Percentiles rank a stretch among this genome's conserved stretches.
phyloP scores from a whole-genome alignment of 2,113 vertebrate species.

The Hucho hucho region DNA sequence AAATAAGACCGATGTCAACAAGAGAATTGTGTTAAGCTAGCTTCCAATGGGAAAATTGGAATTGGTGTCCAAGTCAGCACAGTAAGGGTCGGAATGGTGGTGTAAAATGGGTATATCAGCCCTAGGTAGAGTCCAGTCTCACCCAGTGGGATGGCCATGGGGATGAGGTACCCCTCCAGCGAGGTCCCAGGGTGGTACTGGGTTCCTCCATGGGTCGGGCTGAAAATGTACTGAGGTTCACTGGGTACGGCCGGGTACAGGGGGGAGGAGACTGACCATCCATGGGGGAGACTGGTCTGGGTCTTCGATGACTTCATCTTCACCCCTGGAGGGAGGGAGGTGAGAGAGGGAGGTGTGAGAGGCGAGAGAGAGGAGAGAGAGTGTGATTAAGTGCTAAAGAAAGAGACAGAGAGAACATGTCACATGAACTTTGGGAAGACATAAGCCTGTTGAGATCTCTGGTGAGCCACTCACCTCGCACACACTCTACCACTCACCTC shows the following conservation, averaged over 20 bases:
- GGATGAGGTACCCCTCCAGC: constrained; percentile 74
- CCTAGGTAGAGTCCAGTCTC: constrained; percentile 35
- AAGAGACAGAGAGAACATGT: not conserved
- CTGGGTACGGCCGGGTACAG: constrained; percentile 21
- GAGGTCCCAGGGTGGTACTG: constrained; percentile 40
- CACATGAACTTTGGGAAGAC: too few species aligned
- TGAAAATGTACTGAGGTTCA: constrained; percentile 69
- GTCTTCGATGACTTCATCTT: constrained; percentile 86
- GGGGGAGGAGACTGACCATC: constrained; percentile 25
- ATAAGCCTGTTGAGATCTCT: too few species aligned
- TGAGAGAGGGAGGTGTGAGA: not conserved
- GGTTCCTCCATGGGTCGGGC: constrained; percentile 50
- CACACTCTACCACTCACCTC: constrained; percentile 71
- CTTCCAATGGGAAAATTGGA: not conserved
- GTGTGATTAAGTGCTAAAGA: not conserved
- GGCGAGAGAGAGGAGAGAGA: not conserved
- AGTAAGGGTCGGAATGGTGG: not conserved
- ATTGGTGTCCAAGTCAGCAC: not conserved
- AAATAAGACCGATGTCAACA: not conserved
- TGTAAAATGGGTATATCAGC: not conserved
- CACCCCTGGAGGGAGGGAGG: constrained; percentile 74
- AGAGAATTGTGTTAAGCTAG: not conserved
- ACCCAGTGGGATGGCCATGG: constrained; percentile 89
- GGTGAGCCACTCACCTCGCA: constrained; percentile 76
- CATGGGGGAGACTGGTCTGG: constrained; percentile 74